These are phyloP conservation scores for Aphis craccivora DNA, from an alignment of 1,140 invertebrate genomes.

Conservation along the genomic window DNA sequence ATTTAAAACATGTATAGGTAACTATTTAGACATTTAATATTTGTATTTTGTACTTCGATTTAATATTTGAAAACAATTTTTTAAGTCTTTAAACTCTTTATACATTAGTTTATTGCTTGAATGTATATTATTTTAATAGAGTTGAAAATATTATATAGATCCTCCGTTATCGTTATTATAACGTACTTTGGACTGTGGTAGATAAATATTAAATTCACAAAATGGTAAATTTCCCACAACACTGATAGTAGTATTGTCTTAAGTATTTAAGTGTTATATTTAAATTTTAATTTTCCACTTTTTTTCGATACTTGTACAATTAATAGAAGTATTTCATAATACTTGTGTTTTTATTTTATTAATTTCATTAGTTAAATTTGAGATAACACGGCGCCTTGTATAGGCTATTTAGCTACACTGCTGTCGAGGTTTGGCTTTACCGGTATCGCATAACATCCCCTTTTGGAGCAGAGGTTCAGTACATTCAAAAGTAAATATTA, in stretches of 20 bases:
- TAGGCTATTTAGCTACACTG: background rate
- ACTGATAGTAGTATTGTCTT: background rate
- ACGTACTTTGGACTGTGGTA: background rate
- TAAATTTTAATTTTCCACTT: background rate
- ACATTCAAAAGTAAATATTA: too few relatives aligned
- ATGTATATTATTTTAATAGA: background rate
- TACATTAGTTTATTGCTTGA: background rate
- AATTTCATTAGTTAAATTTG: background rate
- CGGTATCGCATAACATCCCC: background rate
- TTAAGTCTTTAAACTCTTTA: background rate
- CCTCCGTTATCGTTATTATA: background rate
- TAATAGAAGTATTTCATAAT: background rate
- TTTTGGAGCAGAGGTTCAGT: too few relatives aligned
- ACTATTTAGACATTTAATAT: background rate
- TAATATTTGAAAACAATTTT: background rate
- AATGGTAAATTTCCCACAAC: background rate
- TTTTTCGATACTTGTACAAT: background rate
- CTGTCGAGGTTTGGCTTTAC: background rate
- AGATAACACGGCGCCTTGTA: background rate
- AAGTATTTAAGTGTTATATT: background rate
- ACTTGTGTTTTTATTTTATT: background rate
- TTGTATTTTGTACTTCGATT: background rate
- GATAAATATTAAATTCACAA: background rate
- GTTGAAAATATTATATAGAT: background rate
- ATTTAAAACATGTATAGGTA: background rate